Conservation (phyloP, 2,888 invertebrate genomes). For the Brenthis ino region DNA sequence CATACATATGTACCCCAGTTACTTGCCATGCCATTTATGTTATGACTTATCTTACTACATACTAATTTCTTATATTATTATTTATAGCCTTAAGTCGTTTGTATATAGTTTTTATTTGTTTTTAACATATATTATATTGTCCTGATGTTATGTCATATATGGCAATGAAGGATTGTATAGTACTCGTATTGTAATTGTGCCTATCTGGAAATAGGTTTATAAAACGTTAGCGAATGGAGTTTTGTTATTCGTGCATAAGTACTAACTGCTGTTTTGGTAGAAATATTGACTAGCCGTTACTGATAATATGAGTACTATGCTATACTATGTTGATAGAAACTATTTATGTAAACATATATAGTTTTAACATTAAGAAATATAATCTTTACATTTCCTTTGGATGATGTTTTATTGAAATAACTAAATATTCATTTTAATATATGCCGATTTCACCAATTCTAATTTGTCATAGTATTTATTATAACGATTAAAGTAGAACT, state of each 20-base stretch:
- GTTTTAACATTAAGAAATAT: slow-evolving; percentile 37
- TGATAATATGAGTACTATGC: slow-evolving; percentile 2
- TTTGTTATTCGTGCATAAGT: no score
- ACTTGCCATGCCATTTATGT: slow-evolving; percentile 49
- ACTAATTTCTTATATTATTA: slow-evolving; percentile 8
- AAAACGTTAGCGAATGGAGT: no score
- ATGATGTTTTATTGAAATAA: slow-evolving; percentile 5
- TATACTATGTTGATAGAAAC: slow-evolving; percentile 12
- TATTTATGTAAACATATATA: slow-evolving; percentile 32
- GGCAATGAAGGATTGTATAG: background rate
- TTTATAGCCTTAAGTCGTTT: slow-evolving; percentile 39
- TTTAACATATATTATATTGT: slow-evolving; percentile 26
- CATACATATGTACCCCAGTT: slow-evolving; percentile 24
- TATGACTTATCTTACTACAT: slow-evolving; percentile 12
- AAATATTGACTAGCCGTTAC: slow-evolving; percentile 35
- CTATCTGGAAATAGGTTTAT: no score
- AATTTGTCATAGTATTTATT: no score
- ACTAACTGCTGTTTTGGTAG: no score
- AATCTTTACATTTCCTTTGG: slow-evolving; percentile 30
- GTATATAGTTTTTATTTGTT: slow-evolving; percentile 43
- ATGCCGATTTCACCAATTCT: no score
- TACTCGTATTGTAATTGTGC: no score
- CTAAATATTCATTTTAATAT: no score
- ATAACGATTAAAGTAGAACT: no score
- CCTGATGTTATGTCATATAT: slow-evolving; percentile 37